Percentiles rank a stretch among this genome's conserved stretches.
Conservation (phyloP, 2,113 vertebrate species). For the Lichenostomus cassidix region DNA sequence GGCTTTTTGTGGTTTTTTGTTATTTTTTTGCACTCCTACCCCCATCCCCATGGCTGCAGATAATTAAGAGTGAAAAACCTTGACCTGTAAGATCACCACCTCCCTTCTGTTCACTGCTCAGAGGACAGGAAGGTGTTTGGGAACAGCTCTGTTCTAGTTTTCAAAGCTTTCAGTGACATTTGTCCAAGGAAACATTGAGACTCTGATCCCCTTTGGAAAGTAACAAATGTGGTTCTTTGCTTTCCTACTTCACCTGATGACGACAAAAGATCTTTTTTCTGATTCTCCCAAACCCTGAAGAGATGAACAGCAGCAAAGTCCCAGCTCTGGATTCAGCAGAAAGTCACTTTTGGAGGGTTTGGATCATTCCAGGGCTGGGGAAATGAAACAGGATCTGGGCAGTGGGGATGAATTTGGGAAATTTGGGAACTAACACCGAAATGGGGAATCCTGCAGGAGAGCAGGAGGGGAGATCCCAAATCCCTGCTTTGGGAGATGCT, state of each 20-base stretch:
- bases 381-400: neutral
- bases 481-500: neutral
- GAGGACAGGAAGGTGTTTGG: fast-evolving
- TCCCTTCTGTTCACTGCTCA: fast-evolving
- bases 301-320: neutral
- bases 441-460: neutral
- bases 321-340: neutral
- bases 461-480: neutral
- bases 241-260: neutral
- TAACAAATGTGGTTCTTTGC: fast-evolving
- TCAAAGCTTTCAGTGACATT: neutral
- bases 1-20: neutral
- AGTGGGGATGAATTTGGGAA: neutral
- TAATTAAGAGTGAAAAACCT: fast-evolving
- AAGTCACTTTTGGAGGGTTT: neutral
- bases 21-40: neutral
- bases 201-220: neutral
- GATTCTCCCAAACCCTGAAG: neutral
- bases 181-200: fast-evolving
- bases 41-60: fast-evolving
- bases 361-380: neutral
- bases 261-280: neutral
- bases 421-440: neutral
- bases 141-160: too few relatives aligned
- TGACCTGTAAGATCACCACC: neutral